Base-by-base conservation (phyloP, 1,140 invertebrate genomes). In the Tetragnatha versicolor region DNA sequence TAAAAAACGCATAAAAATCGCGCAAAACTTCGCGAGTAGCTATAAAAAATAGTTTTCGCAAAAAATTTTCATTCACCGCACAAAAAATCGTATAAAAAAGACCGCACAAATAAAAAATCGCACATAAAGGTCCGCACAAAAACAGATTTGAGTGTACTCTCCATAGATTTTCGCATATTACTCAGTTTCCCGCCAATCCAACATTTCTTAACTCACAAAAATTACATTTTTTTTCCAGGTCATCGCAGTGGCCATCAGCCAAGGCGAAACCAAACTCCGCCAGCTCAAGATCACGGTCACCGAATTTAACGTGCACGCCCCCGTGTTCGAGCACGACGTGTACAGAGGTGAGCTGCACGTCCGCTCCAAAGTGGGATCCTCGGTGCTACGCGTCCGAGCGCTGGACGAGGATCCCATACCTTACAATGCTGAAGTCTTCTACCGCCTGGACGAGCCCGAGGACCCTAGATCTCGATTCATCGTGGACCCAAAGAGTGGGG, bases 381-480 rank as follows among this genome's bases (percentile, higher is more conserved):
- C 66, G 3, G 53, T 82, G 0, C 75, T 82, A 14, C 29, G 49
- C 17, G 70, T 82, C n/a, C 60, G 47, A 55, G 79, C 81, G 9
- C 29, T 35, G 3, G 81, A 82, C 42, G 63, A 79, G 12, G 81
- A 82, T 29, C 49, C 61, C 4, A 33, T 80, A 0, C 45, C 63
- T 3, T 81, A 82, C 35, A 82, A 82, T 70, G 29, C 73, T 1
- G 81, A 82, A 63, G 55, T 82, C 5, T 82, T 75, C 37, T 82
- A 82, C 31, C 55, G 29, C 35, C 12, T 82, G 6, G 58, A 65
- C 17, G 27, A 58, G 5, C 63, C 76, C 12, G 58, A 66, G 3
- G 73, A 70, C 14, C 65, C 66, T 20, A 70, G 65, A 65, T 49
- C 58, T 10, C 35, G 75, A 37, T 78, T 72, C 20, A 79, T n/a